phyloP scores from a whole-genome alignment of 2,113 vertebrate species.

The Cercocebus atys region DNA sequence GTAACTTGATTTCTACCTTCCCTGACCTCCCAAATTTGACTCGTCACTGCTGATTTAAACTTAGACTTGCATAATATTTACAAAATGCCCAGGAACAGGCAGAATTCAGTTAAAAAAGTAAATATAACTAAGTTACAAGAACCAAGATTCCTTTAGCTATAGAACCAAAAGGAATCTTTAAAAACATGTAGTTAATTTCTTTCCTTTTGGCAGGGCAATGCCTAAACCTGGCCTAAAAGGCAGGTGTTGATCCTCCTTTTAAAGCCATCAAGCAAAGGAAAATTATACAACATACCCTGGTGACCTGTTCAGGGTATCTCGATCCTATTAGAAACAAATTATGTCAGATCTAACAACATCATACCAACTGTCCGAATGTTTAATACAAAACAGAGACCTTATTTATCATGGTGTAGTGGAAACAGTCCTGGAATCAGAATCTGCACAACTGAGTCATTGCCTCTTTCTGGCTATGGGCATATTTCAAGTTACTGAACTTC shows the following conservation, averaged over 20 bases:
- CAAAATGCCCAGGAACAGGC: background rate
- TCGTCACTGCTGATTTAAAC: background rate
- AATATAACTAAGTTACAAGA: background rate
- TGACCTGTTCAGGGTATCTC: background rate
- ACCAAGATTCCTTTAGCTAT: background rate
- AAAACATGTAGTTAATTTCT: background rate
- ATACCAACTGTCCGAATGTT: background rate
- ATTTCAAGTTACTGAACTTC: background rate
- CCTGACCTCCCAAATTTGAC: background rate
- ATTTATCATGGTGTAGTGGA: background rate
- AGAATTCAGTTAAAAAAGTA: background rate
- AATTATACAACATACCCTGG: background rate
- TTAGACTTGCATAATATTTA: background rate
- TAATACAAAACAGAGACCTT: background rate
- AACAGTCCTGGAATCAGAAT: background rate
- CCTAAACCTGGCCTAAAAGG: background rate
- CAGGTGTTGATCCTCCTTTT: background rate
- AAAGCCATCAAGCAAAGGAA: background rate
- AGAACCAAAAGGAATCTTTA: background rate
- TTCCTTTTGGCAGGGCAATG: background rate
- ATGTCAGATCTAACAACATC: background rate
- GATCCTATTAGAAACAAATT: background rate
- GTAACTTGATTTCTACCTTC: background rate
- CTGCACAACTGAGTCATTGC: background rate
- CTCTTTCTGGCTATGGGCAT: background rate